Evolutionary conservation across 2,113 vertebrate species (phyloP).

Genomic region (Pongo abelii): DNA sequence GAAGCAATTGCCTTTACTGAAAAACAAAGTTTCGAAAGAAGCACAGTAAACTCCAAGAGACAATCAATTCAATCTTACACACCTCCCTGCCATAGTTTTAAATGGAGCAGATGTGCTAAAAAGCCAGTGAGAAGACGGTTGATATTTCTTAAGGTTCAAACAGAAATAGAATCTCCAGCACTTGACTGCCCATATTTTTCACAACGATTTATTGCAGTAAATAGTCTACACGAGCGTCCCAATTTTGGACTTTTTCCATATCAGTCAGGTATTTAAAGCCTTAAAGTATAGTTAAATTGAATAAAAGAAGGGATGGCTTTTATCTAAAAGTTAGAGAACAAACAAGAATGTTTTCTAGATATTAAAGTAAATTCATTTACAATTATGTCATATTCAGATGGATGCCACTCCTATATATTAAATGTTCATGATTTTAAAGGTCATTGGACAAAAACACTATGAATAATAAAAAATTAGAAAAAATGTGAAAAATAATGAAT

Average conservation of each 20-base stretch:
- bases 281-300: background rate
- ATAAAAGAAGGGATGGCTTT: background rate
- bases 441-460: background rate
- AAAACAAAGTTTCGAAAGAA: slow-evolving; percentile 69
- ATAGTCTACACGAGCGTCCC: background rate
- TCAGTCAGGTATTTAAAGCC: background rate
- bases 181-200: slow-evolving; percentile 45
- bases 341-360: background rate
- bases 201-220: slow-evolving; percentile 13
- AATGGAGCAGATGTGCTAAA: slow-evolving; percentile 67
- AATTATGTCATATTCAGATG: background rate
- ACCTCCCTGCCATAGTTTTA: slow-evolving; percentile 52
- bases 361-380: slow-evolving; percentile 18
- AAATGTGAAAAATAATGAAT: background rate
- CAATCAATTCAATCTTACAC: slow-evolving; percentile 32
- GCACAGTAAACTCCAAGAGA: slow-evolving; percentile 64
- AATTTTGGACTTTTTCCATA: background rate
- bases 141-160: slow-evolving; percentile 37
- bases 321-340: background rate
- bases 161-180: slow-evolving; percentile 48
- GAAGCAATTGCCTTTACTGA: slow-evolving; percentile 68
- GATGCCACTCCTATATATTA: background rate
- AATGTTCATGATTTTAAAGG: background rate
- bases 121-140: background rate
- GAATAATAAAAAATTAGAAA: slow-evolving; percentile 6